Evolutionary conservation across 2,113 vertebrate species (phyloP), one percentile per base, ranked within the genome.

Genomic region (Ondatra zibethicus): DNA sequence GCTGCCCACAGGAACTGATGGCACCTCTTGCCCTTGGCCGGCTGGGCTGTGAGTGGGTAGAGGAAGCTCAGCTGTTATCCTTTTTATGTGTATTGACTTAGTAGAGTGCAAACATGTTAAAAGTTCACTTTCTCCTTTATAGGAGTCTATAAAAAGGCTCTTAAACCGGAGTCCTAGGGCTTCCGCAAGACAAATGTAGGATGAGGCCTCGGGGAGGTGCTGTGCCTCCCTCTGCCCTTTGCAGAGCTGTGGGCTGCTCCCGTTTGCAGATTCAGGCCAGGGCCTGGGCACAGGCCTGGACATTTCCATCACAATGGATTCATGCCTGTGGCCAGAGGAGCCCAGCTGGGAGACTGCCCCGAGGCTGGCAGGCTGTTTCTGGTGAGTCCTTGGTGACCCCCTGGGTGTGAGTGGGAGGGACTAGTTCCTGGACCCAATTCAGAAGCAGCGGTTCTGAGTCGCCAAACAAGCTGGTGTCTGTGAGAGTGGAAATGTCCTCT

Each of bases 131-230:
- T 99, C 98, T 98, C 98, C 97, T 98, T 99, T 99, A 99, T 98
- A 98, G 21, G 97, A 98, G 98, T 98, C 99, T 99, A 99, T 99
- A 99, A 99, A 99, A 99, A 98, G 92, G 97, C 98, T 99, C 98
- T 99, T 99, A 99, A 99, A 99, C 84, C 0, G 97, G 98, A 98
- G 97, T 98, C 98, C 96, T 98, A 98, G 98, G 98, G 98, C 98
- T 98, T 98, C 98, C 97, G 94, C 17, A 95, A 98, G 98, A 99
- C 98, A 98, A 98, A 98, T 33, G 96, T 97, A 33, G 97, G 96
- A 96, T 98, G 77, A 93, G 97, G 97, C 8, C 61, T 55, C 17
- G 6, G 84, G 96, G 97, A 81, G 93, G 95, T 86, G 2, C 58
- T 78, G 94, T 42, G 89, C 52, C 97, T 97, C 88, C 88, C 0